phyloP scores from a whole-genome alignment of 2,888 invertebrate genomes.

The Cheiracanthium punctorium region DNA sequence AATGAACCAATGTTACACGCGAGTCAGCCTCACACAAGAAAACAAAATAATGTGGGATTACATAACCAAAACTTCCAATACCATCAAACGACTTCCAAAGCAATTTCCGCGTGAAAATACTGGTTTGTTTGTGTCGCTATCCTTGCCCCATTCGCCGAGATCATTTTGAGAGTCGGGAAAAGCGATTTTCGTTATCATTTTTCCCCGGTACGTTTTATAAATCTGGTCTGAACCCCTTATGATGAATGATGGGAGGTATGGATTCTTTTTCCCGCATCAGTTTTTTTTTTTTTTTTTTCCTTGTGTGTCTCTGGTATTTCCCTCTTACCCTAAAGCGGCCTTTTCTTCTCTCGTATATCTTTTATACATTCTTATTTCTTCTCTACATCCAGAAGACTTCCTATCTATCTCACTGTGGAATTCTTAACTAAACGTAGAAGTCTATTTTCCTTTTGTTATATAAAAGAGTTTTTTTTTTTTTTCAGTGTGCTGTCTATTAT shows the following conservation, averaged over 20 bases:
- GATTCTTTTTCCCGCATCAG: slow-evolving; percentile 23
- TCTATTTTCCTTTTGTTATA: neutral
- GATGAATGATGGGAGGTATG: slow-evolving; percentile 55
- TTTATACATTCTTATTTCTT: neutral
- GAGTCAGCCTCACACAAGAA: no score
- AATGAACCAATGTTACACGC: no score
- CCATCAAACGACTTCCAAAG: neutral
- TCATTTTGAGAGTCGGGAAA: slow-evolving; percentile 18
- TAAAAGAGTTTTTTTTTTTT: neutral
- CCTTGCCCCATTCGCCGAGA: neutral
- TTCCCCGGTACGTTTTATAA: slow-evolving; percentile 26
- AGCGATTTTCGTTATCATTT: slow-evolving; percentile 29
- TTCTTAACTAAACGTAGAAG: neutral
- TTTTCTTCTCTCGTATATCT: neutral
- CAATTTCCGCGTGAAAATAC: neutral
- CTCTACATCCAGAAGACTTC: neutral
- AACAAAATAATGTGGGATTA: no score
- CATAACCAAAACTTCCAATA: no score
- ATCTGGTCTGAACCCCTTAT: slow-evolving; percentile 51
- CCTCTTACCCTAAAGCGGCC: neutral
- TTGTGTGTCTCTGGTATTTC: no score
- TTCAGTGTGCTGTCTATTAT: neutral
- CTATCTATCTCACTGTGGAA: neutral
- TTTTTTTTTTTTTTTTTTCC: neutral
- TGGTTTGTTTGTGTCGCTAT: neutral